Percentiles rank a stretch among this genome's conserved stretches.
Conservation (phyloP, 1,140 invertebrate species). For the Pseudomyrmex flavicornis region DNA sequence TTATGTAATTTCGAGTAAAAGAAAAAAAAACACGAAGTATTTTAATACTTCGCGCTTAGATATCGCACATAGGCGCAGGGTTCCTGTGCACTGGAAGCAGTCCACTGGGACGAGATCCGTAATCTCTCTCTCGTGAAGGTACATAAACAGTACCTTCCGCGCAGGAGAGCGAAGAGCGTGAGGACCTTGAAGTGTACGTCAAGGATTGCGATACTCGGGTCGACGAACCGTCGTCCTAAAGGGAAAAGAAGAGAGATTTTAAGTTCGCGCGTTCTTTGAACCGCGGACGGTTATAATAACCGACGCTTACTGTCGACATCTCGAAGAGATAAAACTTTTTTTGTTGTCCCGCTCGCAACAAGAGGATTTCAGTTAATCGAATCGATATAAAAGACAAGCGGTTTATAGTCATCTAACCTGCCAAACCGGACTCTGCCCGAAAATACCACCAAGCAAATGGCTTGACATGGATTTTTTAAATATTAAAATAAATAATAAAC, state of each 20-base stretch:
- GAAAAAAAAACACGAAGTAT: not conserved
- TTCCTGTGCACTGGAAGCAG: constrained; percentile 1
- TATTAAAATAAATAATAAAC: not conserved
- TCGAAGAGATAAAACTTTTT: constrained; percentile 31
- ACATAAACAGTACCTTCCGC: constrained; percentile 54
- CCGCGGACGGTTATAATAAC: constrained; percentile 59
- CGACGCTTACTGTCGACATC: constrained; percentile 38
- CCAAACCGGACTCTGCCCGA: constrained; percentile 79
- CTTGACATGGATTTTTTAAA: not conserved
- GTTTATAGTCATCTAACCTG: constrained; percentile 62
- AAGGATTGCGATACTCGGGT: constrained; percentile 61
- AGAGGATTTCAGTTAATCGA: constrained; percentile 49
- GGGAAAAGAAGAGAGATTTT: constrained; percentile 59
- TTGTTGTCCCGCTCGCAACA: constrained; percentile 61
- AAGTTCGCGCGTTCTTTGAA: constrained; percentile 48
- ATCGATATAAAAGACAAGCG: constrained; percentile 73
- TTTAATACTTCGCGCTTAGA: not conserved
- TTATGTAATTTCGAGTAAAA: not conserved
- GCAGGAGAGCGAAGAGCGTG: constrained; percentile 22
- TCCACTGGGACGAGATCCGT: constrained; percentile 31
- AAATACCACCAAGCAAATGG: constrained; percentile 68
- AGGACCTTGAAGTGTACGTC: constrained; percentile 59
- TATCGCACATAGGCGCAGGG: not conserved
- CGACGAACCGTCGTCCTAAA: constrained; percentile 62
- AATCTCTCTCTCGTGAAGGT: constrained; percentile 36